Base-by-base conservation (phyloP, 2,888 invertebrate species). In the Eumerus sabulonum region DNA sequence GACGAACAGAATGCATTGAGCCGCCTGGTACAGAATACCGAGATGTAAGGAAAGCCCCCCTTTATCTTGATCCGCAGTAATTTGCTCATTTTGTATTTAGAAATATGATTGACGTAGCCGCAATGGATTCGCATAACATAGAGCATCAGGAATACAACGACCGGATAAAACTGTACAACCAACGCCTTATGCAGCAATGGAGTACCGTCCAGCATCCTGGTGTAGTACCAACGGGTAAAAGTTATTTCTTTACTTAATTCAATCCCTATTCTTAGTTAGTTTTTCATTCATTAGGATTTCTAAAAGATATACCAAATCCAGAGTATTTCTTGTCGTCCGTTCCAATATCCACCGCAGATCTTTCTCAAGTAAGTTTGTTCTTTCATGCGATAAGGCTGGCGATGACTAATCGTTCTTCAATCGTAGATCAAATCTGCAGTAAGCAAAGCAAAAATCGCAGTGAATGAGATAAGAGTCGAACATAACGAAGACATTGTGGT, bases 21-120 rank as follows among this genome's bases (percentile, higher is more conserved):
- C 87, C 93, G 94, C 90, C 96, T 97, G 89, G 91, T 98, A 60
- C 95, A 96, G 86, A 95, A 96, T 89, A 96, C 96, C 81, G 96
- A 96, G 59, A 94, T 94, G 96, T 97, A 90, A 91, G 93, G 5
- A 35, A 16, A 16, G 90, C 42, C 68, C 9, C n/a, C 9, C 42
- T 9, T 16, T 9, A 7, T 4, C 60, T 40, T 68, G 48, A 50
- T 14, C 27, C 3, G 51, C 35, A 56, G 19, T 47, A 12, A n/a
- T 3, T 0, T 44, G 9, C 18, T n/a, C n/a, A n/a, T 42, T 18
- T 12, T 36, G 36, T 27, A 47, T 82, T 57, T 89, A 96, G 96
- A 73, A 96, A 96, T 90, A 96, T 97, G 73, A 97, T 97, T 85
- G 97, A 97, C 90, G 96, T 97, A n/a, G 95, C 96, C 57, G 96